Percentiles rank a stretch among this genome's conserved stretches.
These are phyloP conservation scores for Alauda arvensis DNA, from an alignment of 2,797 vertebrate genomes.

Conservation along the genomic window DNA sequence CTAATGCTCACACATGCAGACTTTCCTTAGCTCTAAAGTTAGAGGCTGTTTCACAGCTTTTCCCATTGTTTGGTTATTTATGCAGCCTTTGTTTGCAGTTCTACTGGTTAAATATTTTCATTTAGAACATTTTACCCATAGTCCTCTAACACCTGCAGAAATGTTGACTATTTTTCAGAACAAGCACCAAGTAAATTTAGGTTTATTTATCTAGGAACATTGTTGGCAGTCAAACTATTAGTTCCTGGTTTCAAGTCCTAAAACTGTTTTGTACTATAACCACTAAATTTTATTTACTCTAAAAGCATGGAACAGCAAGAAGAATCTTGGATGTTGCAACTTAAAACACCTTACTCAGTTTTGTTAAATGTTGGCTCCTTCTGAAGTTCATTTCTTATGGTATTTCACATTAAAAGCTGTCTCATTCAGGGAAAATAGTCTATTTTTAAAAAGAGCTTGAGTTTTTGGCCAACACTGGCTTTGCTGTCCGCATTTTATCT, in stretches of 20 bases:
- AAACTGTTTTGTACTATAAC: neutral
- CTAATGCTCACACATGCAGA: neutral
- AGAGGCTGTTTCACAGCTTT: neutral
- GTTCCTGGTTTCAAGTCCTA: neutral
- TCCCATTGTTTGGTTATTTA: neutral
- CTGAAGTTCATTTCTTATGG: neutral
- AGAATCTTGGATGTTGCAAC: neutral
- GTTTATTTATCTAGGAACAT: neutral
- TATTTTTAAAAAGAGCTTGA: neutral
- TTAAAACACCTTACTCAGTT: neutral
- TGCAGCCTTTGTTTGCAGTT: neutral
- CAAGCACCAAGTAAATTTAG: neutral
- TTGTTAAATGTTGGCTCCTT: neutral
- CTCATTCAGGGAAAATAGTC: neutral
- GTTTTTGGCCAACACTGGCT: neutral
- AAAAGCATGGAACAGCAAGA: neutral
- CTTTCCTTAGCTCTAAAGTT: neutral
- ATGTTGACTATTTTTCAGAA: neutral
- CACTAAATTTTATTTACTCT: neutral
- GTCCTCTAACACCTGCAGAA: neutral
- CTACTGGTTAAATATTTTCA: neutral
- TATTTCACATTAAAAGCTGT: neutral
- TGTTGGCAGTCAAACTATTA: neutral
- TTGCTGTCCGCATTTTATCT: neutral
- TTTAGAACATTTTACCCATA: neutral